Conservation (phyloP, 1,140 invertebrate genomes). For the Atta texana region DNA sequence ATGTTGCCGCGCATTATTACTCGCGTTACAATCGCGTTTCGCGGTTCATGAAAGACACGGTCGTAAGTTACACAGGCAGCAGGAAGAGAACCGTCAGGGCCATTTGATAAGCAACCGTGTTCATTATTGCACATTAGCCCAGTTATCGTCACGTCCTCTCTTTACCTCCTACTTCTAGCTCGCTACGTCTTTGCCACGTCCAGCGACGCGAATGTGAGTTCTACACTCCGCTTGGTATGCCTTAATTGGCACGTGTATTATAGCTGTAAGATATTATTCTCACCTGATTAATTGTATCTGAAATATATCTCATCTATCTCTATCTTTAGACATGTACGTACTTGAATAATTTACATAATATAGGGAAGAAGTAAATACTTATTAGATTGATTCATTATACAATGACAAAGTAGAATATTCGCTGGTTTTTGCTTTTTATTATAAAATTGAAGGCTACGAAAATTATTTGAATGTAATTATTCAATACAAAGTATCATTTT, state of each 20-base stretch:
- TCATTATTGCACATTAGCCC: constrained; percentile 78
- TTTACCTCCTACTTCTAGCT: constrained; percentile 54
- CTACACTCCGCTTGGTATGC: constrained; percentile 48
- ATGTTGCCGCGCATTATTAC: constrained; percentile 56
- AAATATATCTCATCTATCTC: neutral
- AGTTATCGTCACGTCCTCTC: constrained; percentile 75
- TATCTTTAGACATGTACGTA: neutral
- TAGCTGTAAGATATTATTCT: constrained; percentile 26
- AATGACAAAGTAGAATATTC: neutral
- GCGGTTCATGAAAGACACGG: constrained; percentile 69
- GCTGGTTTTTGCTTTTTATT: neutral
- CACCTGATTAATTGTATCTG: constrained; percentile 5
- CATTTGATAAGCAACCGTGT: constrained; percentile 77
- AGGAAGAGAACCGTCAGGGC: constrained; percentile 77
- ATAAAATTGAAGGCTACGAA: neutral
- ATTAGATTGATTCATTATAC: neutral
- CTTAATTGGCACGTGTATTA: constrained; percentile 49
- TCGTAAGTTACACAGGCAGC: constrained; percentile 67
- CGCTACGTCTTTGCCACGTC: constrained; percentile 36
- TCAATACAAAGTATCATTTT: neutral
- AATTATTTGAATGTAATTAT: constrained; percentile 9
- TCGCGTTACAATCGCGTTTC: constrained; percentile 65
- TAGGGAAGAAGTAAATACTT: neutral
- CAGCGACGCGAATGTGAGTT: constrained; percentile 25
- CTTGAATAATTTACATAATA: neutral